phyloP scores from a whole-genome alignment of 2,888 invertebrate species.

The Drosophila formosana region DNA sequence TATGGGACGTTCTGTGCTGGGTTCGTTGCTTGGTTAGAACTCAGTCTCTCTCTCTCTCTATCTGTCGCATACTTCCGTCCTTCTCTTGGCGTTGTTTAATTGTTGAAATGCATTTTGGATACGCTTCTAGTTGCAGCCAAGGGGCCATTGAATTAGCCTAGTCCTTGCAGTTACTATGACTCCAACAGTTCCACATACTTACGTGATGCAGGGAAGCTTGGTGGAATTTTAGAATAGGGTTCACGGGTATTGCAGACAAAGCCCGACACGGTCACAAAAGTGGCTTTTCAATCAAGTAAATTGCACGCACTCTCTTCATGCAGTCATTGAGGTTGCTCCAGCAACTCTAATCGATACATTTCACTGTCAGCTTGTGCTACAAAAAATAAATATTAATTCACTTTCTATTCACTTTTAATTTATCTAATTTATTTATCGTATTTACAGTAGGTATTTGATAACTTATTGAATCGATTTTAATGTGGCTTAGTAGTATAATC shows the following conservation, averaged over 20 bases:
- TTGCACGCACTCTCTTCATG: background rate
- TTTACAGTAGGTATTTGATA: background rate
- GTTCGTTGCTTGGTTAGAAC: conserved; percentile 21
- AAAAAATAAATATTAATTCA: no score
- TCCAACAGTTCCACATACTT: background rate
- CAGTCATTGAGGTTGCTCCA: background rate
- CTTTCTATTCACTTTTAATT: background rate
- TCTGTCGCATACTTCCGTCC: background rate
- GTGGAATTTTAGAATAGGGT: conserved; percentile 2
- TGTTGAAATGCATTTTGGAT: conserved; percentile 63
- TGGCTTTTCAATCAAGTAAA: conserved; percentile 12
- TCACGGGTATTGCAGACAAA: conserved; percentile 3
- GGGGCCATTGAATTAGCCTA: conserved; percentile 36
- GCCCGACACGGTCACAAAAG: background rate
- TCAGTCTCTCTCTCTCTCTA: background rate
- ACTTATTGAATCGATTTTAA: no score
- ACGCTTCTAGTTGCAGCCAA: conserved; percentile 15
- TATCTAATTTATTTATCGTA: background rate
- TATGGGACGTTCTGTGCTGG: conserved; percentile 43
- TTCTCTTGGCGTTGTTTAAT: conserved; percentile 50
- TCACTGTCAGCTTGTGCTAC: no score
- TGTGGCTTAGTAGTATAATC: no score
- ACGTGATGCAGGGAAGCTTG: background rate
- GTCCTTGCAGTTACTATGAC: background rate
- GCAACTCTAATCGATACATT: background rate